These are phyloP conservation scores for Parelbella ahira DNA, from an alignment of 2,888 invertebrate genomes.

Conservation along the genomic window DNA sequence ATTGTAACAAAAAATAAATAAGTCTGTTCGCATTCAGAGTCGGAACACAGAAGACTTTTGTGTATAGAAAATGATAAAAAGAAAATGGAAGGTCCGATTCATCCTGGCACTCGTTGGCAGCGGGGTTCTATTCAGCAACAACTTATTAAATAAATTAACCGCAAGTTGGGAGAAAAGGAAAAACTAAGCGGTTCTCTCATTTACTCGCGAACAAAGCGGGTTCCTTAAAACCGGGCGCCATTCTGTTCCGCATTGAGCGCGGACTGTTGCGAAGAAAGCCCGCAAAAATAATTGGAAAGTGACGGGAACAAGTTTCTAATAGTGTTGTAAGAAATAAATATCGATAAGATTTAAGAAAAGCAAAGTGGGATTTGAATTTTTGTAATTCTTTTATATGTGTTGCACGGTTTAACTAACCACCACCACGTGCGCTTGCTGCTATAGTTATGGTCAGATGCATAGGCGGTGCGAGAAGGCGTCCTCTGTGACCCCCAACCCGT, in stretches of 20 bases:
- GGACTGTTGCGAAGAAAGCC: conserved; percentile 66
- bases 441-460: too few relatives aligned
- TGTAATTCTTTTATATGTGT: too few relatives aligned
- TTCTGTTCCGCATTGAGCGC: conserved; percentile 62
- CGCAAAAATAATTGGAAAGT: conserved; percentile 79
- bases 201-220: conserved; percentile 59
- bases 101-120: conserved; percentile 51
- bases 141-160: conserved; percentile 79
- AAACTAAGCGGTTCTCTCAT: conserved; percentile 63
- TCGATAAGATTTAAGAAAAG: conserved; percentile 23
- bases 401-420: too few relatives aligned
- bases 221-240: conserved; percentile 65
- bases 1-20: conserved; percentile 29
- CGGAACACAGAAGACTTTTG: conserved; percentile 39
- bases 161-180: conserved; percentile 70
- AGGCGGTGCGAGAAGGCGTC: too few relatives aligned
- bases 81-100: conserved; percentile 67
- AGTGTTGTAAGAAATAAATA: conserved; percentile 27
- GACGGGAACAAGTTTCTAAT: conserved; percentile 56
- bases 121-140: conserved; percentile 67
- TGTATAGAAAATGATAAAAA: conserved; percentile 41
- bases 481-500: too few relatives aligned
- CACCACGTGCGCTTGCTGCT: too few relatives aligned
- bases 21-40: conserved; percentile 36
- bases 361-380: too few relatives aligned